These are phyloP conservation scores for Andrena haemorrhoa DNA, from an alignment of 2,888 invertebrate genomes.

Conservation along the genomic window DNA sequence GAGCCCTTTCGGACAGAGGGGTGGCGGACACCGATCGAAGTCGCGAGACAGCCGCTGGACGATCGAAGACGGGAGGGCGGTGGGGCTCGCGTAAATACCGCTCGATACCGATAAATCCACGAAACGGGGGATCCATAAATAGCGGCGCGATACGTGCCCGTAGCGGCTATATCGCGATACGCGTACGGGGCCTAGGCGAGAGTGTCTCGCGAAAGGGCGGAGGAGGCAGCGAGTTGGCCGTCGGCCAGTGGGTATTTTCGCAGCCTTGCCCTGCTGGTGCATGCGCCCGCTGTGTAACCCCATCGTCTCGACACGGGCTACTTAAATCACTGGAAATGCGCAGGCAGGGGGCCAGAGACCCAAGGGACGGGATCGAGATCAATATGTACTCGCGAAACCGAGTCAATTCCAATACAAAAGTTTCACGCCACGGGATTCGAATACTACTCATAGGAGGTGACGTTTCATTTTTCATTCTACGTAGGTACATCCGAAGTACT, in stretches of 20 bases:
- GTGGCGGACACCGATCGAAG: neutral
- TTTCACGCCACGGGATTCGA: too few species aligned
- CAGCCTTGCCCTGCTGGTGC: conserved; percentile 39
- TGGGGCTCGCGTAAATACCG: conserved; percentile 66
- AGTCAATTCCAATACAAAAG: too few species aligned
- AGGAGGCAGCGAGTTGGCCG: conserved; percentile 72
- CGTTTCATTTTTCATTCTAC: too few species aligned
- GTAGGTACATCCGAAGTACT: too few species aligned
- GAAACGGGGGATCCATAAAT: conserved; percentile 78
- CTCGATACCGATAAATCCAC: conserved; percentile 78
- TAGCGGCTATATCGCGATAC: conserved; percentile 36
- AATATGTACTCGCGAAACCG: too few species aligned
- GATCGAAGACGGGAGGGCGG: conserved; percentile 27
- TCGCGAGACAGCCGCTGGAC: neutral
- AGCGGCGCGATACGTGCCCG: conserved; percentile 66
- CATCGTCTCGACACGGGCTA: conserved; percentile 66
- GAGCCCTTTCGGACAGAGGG: neutral
- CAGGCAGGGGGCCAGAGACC: conserved; percentile 35
- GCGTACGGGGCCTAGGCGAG: conserved; percentile 41
- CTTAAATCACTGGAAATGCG: conserved; percentile 79
- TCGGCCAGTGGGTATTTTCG: conserved; percentile 79
- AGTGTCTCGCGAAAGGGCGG: conserved; percentile 51
- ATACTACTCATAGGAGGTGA: too few species aligned
- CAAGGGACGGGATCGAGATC: too few species aligned
- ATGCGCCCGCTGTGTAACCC: conserved; percentile 41